Evolutionary conservation across 2,888 invertebrate species (phyloP).

Genomic region (Hirtodrosophila histrioides): DNA sequence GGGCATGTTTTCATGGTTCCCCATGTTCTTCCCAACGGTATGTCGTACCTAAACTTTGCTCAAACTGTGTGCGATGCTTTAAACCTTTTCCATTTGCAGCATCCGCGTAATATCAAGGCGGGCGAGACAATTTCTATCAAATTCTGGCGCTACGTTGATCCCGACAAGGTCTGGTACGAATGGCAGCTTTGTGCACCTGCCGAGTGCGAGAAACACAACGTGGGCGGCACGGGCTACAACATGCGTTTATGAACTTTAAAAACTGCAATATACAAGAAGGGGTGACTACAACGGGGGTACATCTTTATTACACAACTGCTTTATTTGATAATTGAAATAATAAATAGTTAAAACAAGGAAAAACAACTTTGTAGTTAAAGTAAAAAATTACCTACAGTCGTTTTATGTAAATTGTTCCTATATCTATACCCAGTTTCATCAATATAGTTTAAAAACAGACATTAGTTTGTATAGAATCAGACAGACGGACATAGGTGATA

Average conservation of each 20-base stretch:
- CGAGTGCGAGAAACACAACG: slow-evolving; percentile 80
- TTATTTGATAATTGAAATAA: slow-evolving; percentile 21
- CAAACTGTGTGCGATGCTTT: background rate
- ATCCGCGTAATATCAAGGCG: slow-evolving; percentile 86
- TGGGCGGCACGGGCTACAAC: slow-evolving; percentile 71
- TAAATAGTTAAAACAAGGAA: slow-evolving; percentile 3
- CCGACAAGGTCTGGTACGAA: slow-evolving; percentile 97
- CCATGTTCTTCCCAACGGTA: slow-evolving; percentile 96
- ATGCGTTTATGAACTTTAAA: slow-evolving; percentile 45
- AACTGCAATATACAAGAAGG: slow-evolving; percentile 15
- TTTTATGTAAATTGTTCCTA: too few species aligned
- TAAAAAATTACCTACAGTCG: too few species aligned
- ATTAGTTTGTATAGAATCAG: too few species aligned
- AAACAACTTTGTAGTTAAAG: too few species aligned
- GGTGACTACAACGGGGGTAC: slow-evolving; percentile 6
- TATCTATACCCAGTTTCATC: too few species aligned
- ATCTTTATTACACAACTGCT: slow-evolving; percentile 30
- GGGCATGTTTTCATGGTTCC: slow-evolving; percentile 99
- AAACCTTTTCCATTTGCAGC: slow-evolving; percentile 56
- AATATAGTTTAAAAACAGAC: too few species aligned
- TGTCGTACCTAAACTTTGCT: slow-evolving; percentile 24
- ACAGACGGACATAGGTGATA: too few species aligned
- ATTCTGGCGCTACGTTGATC: slow-evolving; percentile 93
- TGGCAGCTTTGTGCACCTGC: slow-evolving; percentile 87
- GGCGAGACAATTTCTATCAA: slow-evolving; percentile 90